A percentile compares a stretch with the other conserved stretches of the same genome.
Conservation (phyloP, 2,797 vertebrate species). For the Sebastes hubbsi region DNA sequence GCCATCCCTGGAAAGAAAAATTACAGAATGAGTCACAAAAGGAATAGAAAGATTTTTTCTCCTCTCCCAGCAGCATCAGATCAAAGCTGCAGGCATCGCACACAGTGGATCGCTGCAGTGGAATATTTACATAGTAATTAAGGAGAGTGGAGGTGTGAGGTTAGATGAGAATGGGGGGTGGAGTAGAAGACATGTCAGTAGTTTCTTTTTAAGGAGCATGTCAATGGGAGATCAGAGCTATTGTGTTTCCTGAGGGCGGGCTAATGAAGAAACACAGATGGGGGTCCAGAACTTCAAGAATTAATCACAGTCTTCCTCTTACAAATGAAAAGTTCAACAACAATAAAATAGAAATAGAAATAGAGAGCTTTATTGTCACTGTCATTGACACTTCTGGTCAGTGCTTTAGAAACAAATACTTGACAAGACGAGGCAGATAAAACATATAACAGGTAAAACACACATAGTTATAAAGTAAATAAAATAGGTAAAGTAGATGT, state of each 20-base stretch:
- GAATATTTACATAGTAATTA: constrained; percentile 56
- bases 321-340: no score
- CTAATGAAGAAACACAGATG: background rate
- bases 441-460: no score
- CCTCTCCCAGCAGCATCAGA: constrained; percentile 2
- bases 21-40: constrained; percentile 27
- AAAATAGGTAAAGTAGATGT: no score
- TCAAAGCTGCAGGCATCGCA: constrained; percentile 27
- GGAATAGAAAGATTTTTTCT: constrained; percentile 13
- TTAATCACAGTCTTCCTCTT: background rate
- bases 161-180: constrained; percentile 12
- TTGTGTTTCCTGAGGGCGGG: background rate
- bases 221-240: background rate
- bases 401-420: no score
- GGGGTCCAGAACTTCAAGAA: background rate
- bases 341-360: no score
- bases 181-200: constrained; percentile 10
- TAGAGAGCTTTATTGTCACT: no score
- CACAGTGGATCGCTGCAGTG: constrained; percentile 9
- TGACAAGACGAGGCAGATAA: no score
- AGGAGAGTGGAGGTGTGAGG: constrained; percentile 22
- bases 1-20: constrained; percentile 39
- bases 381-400: no score
- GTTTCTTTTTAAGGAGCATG: background rate
- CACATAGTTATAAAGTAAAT: no score